phyloP scores from a whole-genome alignment of 2,113 vertebrate genomes.

The Acrocephalus arundinaceus region DNA sequence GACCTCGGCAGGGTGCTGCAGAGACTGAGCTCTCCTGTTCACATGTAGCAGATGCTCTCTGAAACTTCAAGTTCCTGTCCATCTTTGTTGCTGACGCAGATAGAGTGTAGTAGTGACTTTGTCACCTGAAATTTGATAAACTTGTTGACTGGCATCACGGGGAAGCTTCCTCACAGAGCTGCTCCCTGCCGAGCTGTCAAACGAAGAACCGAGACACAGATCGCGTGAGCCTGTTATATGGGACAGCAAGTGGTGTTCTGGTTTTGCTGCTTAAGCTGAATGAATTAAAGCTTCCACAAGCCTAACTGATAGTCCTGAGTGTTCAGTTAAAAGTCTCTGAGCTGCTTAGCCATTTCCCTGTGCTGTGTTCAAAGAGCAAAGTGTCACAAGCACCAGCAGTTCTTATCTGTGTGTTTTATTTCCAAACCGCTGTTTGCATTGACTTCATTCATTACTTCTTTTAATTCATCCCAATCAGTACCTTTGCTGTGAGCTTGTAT shows the following conservation, averaged over 20 bases:
- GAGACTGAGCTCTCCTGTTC: background rate
- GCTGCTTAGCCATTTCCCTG: constrained; percentile 54
- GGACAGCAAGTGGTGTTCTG: background rate
- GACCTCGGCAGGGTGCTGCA: background rate
- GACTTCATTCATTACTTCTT: constrained; percentile 52
- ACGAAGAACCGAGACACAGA: background rate
- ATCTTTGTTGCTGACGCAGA: constrained; percentile 13
- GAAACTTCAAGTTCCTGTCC: background rate
- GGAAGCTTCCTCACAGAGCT: background rate
- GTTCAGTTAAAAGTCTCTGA: background rate
- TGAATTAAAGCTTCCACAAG: background rate
- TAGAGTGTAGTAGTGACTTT: constrained; percentile 1
- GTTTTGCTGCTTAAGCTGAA: background rate
- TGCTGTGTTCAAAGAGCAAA: constrained; percentile 55
- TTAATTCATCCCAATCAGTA: constrained; percentile 40
- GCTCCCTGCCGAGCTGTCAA: background rate
- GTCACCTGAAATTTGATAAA: constrained; percentile 27
- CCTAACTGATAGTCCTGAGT: background rate
- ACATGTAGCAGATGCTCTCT: background rate
- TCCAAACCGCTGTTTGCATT: constrained; percentile 38
- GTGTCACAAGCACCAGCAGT: constrained; percentile 33
- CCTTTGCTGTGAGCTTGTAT: constrained; percentile 58
- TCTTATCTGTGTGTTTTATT: constrained; percentile 63
- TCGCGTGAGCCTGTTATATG: background rate
- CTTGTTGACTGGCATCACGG: background rate